Evolutionary conservation across 2,797 vertebrate genomes (phyloP).

Genomic region (Cyprinodon diabolis): DNA sequence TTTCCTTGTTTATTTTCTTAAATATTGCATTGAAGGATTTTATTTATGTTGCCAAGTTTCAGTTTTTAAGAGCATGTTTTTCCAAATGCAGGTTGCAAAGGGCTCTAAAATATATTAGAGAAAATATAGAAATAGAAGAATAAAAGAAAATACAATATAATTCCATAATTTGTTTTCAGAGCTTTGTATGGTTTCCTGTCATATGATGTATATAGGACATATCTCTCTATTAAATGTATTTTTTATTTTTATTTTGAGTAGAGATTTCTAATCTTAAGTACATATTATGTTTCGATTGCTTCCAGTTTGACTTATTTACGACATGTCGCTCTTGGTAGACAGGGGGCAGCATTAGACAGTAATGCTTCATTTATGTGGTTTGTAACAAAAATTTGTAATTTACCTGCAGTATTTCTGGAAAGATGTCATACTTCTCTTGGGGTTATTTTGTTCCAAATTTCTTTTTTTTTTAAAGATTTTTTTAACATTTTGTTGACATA

Average conservation of each 20-base stretch:
- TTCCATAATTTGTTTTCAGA: too few species aligned
- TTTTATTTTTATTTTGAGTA: background rate
- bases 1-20: background rate
- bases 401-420: slow-evolving; percentile 30
- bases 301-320: slow-evolving; percentile 19
- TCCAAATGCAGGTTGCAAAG: background rate
- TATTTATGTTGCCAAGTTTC: background rate
- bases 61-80: background rate
- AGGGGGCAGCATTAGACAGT: slow-evolving; percentile 83
- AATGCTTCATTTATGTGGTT: slow-evolving; percentile 12
- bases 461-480: background rate
- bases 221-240: background rate
- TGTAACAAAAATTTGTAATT: slow-evolving; percentile 27
- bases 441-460: slow-evolving; percentile 2
- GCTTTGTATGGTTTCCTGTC: background rate
- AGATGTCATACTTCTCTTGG: background rate
- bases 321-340: slow-evolving; percentile 53
- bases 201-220: background rate
- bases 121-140: background rate
- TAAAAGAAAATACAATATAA: too few species aligned
- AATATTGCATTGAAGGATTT: background rate
- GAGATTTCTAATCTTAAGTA: background rate
- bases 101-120: background rate
- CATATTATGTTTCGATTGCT: slow-evolving; percentile 20
- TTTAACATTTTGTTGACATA: background rate